Base-by-base conservation (phyloP, 2,113 vertebrate species). In the Cyanoderma ruficeps region DNA sequence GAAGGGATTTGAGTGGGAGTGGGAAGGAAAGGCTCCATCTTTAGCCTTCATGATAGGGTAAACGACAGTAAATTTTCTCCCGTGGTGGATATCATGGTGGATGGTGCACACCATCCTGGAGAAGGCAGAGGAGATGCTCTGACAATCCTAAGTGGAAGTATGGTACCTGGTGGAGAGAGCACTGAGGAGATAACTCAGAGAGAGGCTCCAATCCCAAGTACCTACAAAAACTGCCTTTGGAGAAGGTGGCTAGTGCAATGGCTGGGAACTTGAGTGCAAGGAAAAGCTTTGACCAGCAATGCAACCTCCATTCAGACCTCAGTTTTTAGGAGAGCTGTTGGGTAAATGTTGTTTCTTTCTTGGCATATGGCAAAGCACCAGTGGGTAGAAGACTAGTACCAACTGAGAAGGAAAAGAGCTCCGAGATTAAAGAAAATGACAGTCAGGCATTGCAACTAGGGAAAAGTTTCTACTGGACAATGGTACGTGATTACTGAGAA, bases 1-100 rank as follows among this genome's bases (percentile, higher is more conserved):
- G 76, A 92, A 92, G 89, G 89, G 56, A 92, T 95, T 81, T 90
- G 93, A 94, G 89, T 83, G 67, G 95, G 95, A 94, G 92, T 93
- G 89, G 64, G 89, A 93, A 95, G 85, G 59, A 80, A 61, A 78
- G 64, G 52, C 55, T 92, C 68, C 56, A 31, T 92, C 64, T 17
- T 92, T 90, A 92, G 41, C 24, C n/a, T 89, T 60, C 41, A 13
- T 41, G 65, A 41, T 71, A 79, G 39, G 33, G 41, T 90, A 89
- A 82, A 82, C 0, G 3, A 39, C 55, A 82, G 69, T 23, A 41
- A 4, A 67, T 90, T 74, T 77, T 81, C 71, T 50, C 11, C 67
- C 2, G 1, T 61, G 53, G 53, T 85, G 37, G 41, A 53, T 72
- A 61, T 37, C 41, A 70, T n/a, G n/a, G n/a, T n/a, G n/a, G 28